Evolutionary conservation across 2,888 invertebrate genomes (phyloP).

Genomic region (Heteropelma amictum): DNA sequence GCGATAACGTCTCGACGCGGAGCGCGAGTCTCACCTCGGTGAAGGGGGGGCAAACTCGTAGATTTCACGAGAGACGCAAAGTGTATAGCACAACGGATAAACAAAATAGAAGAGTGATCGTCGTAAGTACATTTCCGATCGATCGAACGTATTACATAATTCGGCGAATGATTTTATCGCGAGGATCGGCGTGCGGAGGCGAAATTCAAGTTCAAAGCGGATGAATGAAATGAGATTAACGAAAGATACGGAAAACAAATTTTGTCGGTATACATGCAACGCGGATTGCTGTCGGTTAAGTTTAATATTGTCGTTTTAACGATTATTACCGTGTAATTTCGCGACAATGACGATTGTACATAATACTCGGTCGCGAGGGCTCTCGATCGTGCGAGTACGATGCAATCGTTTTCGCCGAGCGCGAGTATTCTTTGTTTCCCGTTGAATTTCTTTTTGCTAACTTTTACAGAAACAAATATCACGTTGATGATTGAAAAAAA

Average conservation of each 20-base stretch:
- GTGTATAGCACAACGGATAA: constrained; percentile 25
- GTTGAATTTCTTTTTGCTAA: constrained; percentile 1
- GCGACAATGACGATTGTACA: too few species aligned
- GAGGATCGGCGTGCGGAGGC: neutral
- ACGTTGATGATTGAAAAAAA: neutral
- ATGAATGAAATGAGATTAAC: neutral
- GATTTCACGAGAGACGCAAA: constrained; percentile 1
- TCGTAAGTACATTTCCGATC: constrained; percentile 35
- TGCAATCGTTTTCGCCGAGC: neutral
- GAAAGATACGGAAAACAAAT: neutral
- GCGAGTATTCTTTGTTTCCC: constrained; percentile 17
- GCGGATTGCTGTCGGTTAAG: constrained; percentile 42
- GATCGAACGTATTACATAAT: constrained; percentile 15
- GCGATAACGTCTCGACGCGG: too few species aligned
- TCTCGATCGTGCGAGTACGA: neutral
- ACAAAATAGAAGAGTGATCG: constrained; percentile 12
- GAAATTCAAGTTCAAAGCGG: neutral
- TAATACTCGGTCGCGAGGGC: too few species aligned
- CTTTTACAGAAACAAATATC: neutral
- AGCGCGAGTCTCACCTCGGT: too few species aligned
- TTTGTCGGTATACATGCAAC: constrained; percentile 30
- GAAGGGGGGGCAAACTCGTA: neutral
- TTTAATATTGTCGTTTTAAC: constrained; percentile 34
- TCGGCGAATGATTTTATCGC: neutral
- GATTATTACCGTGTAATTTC: constrained; percentile 24